Percentiles rank a stretch among this genome's conserved stretches.
These are phyloP conservation scores for Nyctalus aviator DNA, from an alignment of 2,797 vertebrate species.

Conservation along the genomic window DNA sequence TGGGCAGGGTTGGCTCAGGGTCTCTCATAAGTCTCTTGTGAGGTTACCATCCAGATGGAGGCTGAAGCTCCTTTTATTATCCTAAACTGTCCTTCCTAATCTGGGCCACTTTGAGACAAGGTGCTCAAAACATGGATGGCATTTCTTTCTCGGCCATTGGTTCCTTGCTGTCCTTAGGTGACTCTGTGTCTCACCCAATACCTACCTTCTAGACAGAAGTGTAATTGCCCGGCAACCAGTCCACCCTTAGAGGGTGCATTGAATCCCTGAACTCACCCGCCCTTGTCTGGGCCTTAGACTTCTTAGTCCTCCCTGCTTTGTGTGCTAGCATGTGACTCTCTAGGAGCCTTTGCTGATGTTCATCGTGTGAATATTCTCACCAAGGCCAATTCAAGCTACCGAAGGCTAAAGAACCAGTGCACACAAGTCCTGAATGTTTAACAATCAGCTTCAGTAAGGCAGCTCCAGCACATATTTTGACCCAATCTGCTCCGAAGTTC, in stretches of 20 bases:
- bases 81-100: background rate
- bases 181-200: background rate
- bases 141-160: constrained; percentile 47
- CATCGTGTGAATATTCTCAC: background rate
- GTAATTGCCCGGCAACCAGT: constrained; percentile 74
- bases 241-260: constrained; percentile 64
- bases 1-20: background rate
- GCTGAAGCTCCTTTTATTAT: background rate
- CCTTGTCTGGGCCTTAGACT: constrained; percentile 67
- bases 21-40: background rate
- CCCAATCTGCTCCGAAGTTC: background rate
- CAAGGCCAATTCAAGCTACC: background rate
- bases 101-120: background rate
- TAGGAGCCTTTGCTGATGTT: background rate
- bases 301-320: background rate
- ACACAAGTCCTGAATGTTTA: background rate
- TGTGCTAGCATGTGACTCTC: background rate
- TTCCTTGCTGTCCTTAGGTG: constrained; percentile 17
- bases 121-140: rapidly evolving
- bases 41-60: background rate
- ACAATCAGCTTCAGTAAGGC: background rate
- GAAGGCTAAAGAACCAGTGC: background rate
- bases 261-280: constrained; percentile 39
- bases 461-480: too few relatives aligned
- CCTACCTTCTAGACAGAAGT: constrained; percentile 55